Conservation (phyloP, 2,797 vertebrate species). For the Lutjanus argentimaculatus region DNA sequence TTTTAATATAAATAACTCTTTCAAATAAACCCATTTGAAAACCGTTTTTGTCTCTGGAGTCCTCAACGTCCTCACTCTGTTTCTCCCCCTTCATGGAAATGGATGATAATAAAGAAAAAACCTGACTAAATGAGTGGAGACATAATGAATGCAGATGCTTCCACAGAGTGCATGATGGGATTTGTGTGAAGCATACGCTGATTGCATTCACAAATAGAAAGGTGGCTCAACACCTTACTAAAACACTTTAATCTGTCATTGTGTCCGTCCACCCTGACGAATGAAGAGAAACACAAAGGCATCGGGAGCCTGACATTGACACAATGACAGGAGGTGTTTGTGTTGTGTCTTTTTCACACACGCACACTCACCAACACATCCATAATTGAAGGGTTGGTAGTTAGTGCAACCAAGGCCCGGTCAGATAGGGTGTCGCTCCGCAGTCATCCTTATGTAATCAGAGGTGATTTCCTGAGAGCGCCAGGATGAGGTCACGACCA, state of each 20-base stretch:
- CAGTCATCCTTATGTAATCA: constrained; percentile 72
- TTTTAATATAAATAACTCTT: not conserved
- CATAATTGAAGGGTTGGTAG: constrained; percentile 75
- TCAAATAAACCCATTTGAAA: not conserved
- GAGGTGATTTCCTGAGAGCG: constrained; percentile 66
- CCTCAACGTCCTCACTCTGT: not conserved
- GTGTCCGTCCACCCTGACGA: not conserved
- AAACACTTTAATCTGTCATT: not conserved
- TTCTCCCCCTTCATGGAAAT: not conserved
- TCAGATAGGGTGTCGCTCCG: constrained; percentile 67
- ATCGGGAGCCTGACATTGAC: constrained; percentile 27
- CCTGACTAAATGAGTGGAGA: too few species aligned
- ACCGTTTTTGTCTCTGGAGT: not conserved
- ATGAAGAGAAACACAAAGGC: constrained; percentile 19
- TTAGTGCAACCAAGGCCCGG: constrained; percentile 54
- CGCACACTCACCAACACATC: constrained; percentile 63
- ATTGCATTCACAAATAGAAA: not conserved
- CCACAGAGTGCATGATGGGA: not conserved
- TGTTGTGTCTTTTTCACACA: constrained; percentile 38
- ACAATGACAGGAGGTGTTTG: constrained; percentile 34
- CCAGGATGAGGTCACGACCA: constrained; percentile 61
- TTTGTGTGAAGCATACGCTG: not conserved
- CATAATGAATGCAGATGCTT: too few species aligned
- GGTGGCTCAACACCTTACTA: not conserved
- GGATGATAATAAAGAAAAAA: too few species aligned